These are phyloP conservation scores for Mungos mungo DNA, from an alignment of 2,113 vertebrate species.

Conservation along the genomic window DNA sequence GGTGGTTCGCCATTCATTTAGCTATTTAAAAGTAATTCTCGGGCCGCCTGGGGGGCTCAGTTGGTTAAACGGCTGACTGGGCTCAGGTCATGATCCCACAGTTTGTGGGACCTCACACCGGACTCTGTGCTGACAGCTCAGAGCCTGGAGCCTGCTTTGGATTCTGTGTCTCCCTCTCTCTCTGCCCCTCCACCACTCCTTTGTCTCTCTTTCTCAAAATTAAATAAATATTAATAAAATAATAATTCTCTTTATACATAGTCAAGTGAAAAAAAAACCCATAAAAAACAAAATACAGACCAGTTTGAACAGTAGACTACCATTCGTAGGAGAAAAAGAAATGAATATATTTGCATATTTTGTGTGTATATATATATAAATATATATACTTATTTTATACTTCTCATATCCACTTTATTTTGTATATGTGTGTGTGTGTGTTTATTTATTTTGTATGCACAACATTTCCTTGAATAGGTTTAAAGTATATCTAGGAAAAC, in stretches of 20 bases:
- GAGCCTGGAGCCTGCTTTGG: too few species aligned
- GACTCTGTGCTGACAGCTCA: too few species aligned
- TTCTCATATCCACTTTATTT: neutral
- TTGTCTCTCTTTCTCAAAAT: too few species aligned
- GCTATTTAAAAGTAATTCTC: neutral
- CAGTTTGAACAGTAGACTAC: neutral
- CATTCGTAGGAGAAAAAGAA: neutral
- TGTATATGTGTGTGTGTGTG: neutral
- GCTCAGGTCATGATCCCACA: too few species aligned
- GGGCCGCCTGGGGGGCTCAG: too few species aligned
- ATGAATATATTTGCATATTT: neutral
- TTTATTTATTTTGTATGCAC: neutral
- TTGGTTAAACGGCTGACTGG: too few species aligned
- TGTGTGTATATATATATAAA: neutral
- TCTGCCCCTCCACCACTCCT: too few species aligned
- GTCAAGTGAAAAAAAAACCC: neutral
- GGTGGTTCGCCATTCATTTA: neutral
- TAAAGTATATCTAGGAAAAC: neutral
- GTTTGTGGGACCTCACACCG: too few species aligned
- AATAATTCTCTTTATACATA: neutral
- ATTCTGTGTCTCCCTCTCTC: too few species aligned
- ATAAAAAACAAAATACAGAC: neutral
- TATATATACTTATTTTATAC: neutral
- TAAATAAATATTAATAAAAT: too few species aligned
- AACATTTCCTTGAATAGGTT: neutral